Conservation (phyloP, 2,113 vertebrate species). For the Percina caprodes region DNA sequence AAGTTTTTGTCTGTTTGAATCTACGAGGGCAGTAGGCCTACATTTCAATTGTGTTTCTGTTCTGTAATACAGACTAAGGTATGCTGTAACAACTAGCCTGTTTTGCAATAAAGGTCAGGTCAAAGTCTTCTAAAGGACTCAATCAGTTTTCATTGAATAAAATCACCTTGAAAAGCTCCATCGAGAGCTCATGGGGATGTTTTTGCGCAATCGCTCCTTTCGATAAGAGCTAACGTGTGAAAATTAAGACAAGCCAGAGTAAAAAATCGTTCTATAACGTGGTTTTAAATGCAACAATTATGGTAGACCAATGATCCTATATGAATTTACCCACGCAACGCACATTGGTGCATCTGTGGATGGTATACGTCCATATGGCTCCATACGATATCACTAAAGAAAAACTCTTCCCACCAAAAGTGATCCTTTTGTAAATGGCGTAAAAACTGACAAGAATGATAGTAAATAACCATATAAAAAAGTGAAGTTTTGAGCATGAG, state of each 20-base stretch:
- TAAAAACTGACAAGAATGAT: not conserved
- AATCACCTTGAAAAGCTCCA: not conserved
- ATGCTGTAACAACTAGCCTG: not conserved
- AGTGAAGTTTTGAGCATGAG: not conserved
- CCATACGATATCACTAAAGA: slow-evolving; percentile 13
- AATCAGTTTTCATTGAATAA: not conserved
- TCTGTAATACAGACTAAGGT: not conserved
- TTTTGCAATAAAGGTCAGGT: not conserved
- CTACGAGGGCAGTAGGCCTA: not conserved
- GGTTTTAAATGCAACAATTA: not conserved
- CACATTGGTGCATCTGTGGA: slow-evolving; percentile 68
- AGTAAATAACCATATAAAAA: not conserved
- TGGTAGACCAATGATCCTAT: not conserved
- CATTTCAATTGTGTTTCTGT: not conserved
- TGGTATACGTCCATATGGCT: slow-evolving; percentile 55
- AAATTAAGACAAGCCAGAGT: not conserved
- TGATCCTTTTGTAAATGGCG: slow-evolving; percentile 10
- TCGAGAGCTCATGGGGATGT: not conserved
- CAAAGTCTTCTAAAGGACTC: not conserved
- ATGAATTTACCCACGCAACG: slow-evolving; percentile 19
- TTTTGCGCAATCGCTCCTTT: slow-evolving; percentile 27
- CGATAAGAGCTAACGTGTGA: slow-evolving; percentile 3
- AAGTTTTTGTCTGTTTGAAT: slow-evolving; percentile 23
- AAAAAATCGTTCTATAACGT: not conserved
- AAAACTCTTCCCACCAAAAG: slow-evolving; percentile 22